Conservation (phyloP, 2,113 vertebrate genomes). For the Prionailurus bengalensis region DNA sequence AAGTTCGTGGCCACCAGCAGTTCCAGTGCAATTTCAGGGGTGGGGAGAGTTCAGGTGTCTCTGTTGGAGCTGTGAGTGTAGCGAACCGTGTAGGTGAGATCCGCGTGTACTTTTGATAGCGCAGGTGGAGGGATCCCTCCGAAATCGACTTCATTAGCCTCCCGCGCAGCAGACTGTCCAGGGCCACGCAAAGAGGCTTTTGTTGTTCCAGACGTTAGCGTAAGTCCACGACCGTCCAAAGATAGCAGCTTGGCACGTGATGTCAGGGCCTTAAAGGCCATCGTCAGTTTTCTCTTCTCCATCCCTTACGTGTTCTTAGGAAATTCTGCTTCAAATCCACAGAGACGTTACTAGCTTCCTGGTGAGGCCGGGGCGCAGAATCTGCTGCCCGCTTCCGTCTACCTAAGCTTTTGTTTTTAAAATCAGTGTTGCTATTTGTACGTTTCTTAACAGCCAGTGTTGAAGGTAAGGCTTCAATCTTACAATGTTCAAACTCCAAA, state of each 20-base stretch:
- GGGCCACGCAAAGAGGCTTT: conserved; percentile 99
- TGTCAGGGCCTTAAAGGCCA: conserved; percentile 98
- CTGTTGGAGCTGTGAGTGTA: conserved; percentile 99
- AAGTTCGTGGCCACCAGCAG: conserved; percentile 99
- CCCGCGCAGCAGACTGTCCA: conserved; percentile 98
- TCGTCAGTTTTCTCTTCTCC: conserved; percentile 98
- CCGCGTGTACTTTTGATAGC: conserved; percentile 98
- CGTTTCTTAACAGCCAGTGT: neutral
- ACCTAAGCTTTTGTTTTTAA: neutral
- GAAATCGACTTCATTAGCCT: conserved; percentile 99
- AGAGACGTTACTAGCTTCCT: conserved; percentile 84
- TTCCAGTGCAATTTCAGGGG: conserved; percentile 98
- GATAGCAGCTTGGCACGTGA: conserved; percentile 99
- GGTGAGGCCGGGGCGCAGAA: neutral
- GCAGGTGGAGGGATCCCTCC: conserved; percentile 98
- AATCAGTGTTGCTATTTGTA: neutral
- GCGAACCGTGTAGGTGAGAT: conserved; percentile 99
- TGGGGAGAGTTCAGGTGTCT: conserved; percentile 98
- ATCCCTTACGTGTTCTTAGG: conserved; percentile 87
- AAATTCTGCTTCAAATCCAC: conserved; percentile 80
- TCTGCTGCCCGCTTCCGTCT: neutral
- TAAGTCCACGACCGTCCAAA: conserved; percentile 98
- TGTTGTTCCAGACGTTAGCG: conserved; percentile 98
- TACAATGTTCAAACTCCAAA: neutral
- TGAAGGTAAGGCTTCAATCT: neutral